Base-by-base conservation (phyloP, 2,797 vertebrate species). In the Myripristis murdjan region DNA sequence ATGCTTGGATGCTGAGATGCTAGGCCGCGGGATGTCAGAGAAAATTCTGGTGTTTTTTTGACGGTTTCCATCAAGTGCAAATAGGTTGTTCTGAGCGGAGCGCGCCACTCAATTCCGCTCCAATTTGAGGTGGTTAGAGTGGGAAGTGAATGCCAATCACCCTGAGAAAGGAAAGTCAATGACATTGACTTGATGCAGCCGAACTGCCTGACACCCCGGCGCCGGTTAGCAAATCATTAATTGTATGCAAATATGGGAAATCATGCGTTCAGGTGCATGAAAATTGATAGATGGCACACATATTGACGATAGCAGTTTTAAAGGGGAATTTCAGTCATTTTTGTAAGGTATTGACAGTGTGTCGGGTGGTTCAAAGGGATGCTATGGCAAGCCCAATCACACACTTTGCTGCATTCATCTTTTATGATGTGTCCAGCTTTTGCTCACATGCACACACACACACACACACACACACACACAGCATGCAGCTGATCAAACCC, bases 401-500 rank as follows among this genome's bases (percentile, higher is more conserved):
- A 41, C 35, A 33, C 51, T 20, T n/a, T 23, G 65, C 64, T 3
- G 1, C 46, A 6, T 76, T 70, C 49, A 72, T 58, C 46, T 35
- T 48, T 15, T 51, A 1, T 22, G 6, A 48, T 31, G 57, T 6
- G 8, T 16, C 20, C 39, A 23, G 20, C 54, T 18, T 14, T 37
- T 24, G 16, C 15, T 59, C 35, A 26, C 15, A 26, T 59, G 5
- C 43, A 18, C 43, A 44, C 33, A 5, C 37, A 31, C 16, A 18
- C 23, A 37, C 53, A 56, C 65, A 49, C 54, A 39, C 58, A 23
- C 15, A 47, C 52, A 55, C 20, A 33, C 57, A 1, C 60, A 44
- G 64, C 59, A 48, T 61, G 60, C 70, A 70, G 82, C 66, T 70
- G 81, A 85, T 89, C 82, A 91, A 89, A 86, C 59, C 69, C 16